Base-by-base conservation (phyloP, 2,797 vertebrate species). In the Pampus argenteus region DNA sequence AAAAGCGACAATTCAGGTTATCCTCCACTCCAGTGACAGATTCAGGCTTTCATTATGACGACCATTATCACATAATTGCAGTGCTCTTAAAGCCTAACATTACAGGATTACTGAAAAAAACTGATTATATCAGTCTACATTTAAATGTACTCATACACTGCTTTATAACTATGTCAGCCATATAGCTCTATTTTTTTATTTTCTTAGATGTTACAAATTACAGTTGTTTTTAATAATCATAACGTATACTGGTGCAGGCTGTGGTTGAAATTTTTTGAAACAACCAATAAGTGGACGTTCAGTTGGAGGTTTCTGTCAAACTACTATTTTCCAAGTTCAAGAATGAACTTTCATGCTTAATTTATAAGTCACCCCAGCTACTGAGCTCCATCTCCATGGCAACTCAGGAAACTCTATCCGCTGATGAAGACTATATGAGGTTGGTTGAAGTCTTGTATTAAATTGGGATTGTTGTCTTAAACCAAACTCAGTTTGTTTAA, bases 31-130 rank as follows among this genome's bases (percentile, higher is more conserved):
- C 20, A 29, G 44, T 42, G 44, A 26, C 38, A 17, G 25, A 57
- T 29, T 4, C 2, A 26, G 6, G 1, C 26, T 47, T 40, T 49
- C 7, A 58, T 64, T 64, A 38, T 36, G 26, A 45, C 18, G 25
- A 28, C 49, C 23, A 49, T n/a, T 54, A 38, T 38, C 51, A 60
- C 59, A 76, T 64, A 22, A 52, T 44, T 36, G 11, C 31, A 34
- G 31, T 34, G 31, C 9, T 29, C 28, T 29, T 7, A 34, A 34
- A 36, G 13, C 11, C 34, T 11, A 36, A 36, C 34, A 36, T 36
- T 2, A 31, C 29, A 2, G 34, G 17, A 28, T 28, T 51, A 26
- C 20, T 48, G 14, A 22, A 60, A 54, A 45, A 17, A 36, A 28
- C 59, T 20, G 42, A 20, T 60, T 6, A 20, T 8, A 20, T 23